Evolutionary conservation across 1,140 invertebrate genomes (phyloP), one percentile per base, ranked within the genome.

Genomic region (Zaprionus africanus): DNA sequence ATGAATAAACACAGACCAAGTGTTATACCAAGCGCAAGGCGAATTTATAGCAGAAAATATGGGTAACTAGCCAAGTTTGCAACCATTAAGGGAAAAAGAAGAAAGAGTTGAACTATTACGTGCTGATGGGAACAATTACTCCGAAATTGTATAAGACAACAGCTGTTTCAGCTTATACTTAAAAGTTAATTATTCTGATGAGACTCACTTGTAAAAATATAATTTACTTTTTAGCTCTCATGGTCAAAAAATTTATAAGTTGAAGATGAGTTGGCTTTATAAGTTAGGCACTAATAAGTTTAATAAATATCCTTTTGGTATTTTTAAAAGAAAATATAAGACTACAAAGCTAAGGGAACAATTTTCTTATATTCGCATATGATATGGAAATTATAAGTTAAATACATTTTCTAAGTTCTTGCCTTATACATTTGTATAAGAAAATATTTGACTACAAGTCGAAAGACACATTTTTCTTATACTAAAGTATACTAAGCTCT

Each of bases 11-110:
- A 46, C 22, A 11, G 0, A n/a, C n/a, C 17, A 70, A 60, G 41
- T 76, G 73, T 76, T 76, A 70, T 76, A 76, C 66, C 31, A 22
- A 41, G 12, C 0, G 13, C 1, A 0, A 4, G 12, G 7, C 2
- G 5, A 3, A 36, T 31, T 75, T 76, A 70, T 76, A 17, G 72
- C 22, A 24, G 3, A 31, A 58, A 53, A 38, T 6, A n/a, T n/a
- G 15, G 38, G 15, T n/a, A 41, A 17, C 1, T 7, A 9, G n/a
- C 2, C 41, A 43, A 24, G 28, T 24, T 1, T 0, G n/a, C 4
- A 22, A 53, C 34, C 5, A 6, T 11, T 22, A 4, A 24, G 49
- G 34, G 22, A 34, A 56, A 13, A 43, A 54, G 17, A 31, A 22
- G 22, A 1, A 1, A 2, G 2, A 2, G 1, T 43, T 43, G 2